Evolutionary conservation across 2,888 invertebrate genomes (phyloP).

Genomic region (Orchesellides sinensis): DNA sequence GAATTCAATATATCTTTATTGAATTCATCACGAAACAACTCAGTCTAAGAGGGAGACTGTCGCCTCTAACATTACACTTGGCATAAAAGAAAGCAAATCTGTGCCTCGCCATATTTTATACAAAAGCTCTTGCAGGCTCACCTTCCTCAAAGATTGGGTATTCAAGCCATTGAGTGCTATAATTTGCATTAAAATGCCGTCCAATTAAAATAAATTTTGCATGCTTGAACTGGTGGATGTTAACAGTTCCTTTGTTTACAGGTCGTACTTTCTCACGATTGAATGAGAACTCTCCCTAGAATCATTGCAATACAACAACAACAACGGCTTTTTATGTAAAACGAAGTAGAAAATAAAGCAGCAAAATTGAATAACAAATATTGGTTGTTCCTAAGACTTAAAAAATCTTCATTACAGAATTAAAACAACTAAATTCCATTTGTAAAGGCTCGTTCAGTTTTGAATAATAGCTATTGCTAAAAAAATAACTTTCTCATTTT

Average conservation of each 20-base stretch:
- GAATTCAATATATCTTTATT: background rate
- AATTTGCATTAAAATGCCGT: constrained; percentile 29
- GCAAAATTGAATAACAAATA: background rate
- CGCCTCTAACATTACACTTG: no score
- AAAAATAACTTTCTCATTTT: background rate
- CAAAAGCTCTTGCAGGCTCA: no score
- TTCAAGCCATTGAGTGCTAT: background rate
- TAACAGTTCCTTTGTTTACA: background rate
- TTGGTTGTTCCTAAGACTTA: no score
- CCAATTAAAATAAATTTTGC: constrained; percentile 10
- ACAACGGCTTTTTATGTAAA: background rate
- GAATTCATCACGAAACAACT: no score
- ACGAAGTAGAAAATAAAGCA: background rate
- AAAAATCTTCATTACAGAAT: background rate
- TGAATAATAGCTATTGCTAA: background rate
- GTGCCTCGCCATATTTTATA: no score
- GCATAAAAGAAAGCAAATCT: no score
- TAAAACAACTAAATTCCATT: background rate
- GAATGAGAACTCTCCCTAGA: constrained; percentile 32
- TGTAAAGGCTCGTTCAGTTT: background rate
- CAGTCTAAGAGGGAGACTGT: no score
- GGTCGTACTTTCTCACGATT: constrained; percentile 9
- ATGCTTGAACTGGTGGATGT: constrained; percentile 5
- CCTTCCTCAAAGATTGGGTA: no score
- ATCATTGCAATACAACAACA: background rate